These are phyloP conservation scores for Balaeniceps rex DNA, from an alignment of 2,113 vertebrate genomes.

Conservation along the genomic window DNA sequence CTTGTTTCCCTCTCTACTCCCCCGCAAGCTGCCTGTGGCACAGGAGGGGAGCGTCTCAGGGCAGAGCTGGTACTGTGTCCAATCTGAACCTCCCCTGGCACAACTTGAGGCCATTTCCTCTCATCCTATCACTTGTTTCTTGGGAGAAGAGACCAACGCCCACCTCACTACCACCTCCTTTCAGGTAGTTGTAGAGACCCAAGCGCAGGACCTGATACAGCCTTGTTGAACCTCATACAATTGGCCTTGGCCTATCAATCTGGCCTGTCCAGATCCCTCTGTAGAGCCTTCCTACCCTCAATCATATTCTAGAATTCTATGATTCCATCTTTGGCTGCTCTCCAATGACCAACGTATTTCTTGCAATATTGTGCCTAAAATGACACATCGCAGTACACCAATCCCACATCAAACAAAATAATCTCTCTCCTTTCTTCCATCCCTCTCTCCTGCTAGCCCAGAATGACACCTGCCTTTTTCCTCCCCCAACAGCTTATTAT, in stretches of 20 bases:
- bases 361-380: not conserved
- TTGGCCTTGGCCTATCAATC: not conserved
- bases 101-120: too few relatives aligned
- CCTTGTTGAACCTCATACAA: not conserved
- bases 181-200: too few relatives aligned
- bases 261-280: not conserved
- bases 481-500: conserved; percentile 19
- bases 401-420: not conserved
- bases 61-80: too few relatives aligned
- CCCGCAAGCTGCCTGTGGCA: not conserved
- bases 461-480: not conserved
- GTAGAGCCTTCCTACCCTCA: not conserved
- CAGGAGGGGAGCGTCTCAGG: not conserved
- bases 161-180: too few relatives aligned
- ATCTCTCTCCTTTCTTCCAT: not conserved
- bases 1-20: not conserved
- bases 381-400: not conserved
- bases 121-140: too few relatives aligned
- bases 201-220: not conserved
- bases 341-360: not conserved
- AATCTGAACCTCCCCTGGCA: too few relatives aligned
- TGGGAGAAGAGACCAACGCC: too few relatives aligned
- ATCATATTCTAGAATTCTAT: not conserved
- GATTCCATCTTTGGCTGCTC: not conserved
- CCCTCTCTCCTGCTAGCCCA: not conserved